Conservation (phyloP, 2,113 vertebrate genomes). For the Pseudois nayaur region DNA sequence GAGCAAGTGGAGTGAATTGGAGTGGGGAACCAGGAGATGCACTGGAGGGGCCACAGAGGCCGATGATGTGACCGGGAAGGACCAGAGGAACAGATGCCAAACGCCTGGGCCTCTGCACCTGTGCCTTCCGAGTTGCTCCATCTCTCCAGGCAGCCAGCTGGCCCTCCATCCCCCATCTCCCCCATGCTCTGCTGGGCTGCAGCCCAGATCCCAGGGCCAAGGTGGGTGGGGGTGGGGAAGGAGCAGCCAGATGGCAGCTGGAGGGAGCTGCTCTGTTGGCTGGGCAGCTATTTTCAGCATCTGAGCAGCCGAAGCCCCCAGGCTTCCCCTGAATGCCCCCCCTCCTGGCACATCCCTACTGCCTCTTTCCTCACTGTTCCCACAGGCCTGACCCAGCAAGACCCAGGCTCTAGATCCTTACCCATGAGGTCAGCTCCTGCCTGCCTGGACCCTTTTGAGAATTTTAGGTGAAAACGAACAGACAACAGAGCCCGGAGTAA, state of each 20-base stretch:
- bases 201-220: not conserved
- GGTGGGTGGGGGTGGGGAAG: not conserved
- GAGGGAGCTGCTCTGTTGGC: not conserved
- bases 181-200: not conserved
- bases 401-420: not conserved
- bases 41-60: too few species aligned
- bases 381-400: not conserved
- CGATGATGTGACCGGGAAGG: fast-evolving
- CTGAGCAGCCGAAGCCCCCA: constrained; percentile 29
- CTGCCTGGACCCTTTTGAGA: not conserved
- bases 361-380: not conserved
- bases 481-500: fast-evolving
- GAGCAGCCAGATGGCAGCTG: not conserved
- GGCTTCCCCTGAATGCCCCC: not conserved
- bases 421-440: not conserved
- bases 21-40: not conserved
- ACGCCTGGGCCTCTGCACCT: too few species aligned
- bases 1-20: fast-evolving
- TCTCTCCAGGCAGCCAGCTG: not conserved
- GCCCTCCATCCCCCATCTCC: too few species aligned
- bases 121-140: fast-evolving
- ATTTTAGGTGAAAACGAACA: not conserved
- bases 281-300: not conserved
- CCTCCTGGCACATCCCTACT: not conserved
- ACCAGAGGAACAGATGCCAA: not conserved